Conservation (phyloP, 2,888 invertebrate genomes). For the Xylota segnis region DNA sequence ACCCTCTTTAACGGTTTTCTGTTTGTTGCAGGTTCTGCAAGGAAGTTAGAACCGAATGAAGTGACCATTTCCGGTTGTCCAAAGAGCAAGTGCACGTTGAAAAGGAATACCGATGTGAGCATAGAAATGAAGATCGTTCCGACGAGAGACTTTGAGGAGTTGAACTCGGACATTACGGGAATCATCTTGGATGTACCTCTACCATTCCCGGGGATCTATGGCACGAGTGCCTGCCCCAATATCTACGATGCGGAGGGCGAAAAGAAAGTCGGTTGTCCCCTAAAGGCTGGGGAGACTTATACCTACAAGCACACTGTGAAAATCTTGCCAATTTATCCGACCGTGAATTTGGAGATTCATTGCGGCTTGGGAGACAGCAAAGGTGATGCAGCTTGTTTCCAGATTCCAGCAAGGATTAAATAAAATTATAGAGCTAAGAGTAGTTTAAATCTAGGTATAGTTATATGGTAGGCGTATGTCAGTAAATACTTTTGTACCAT, state of each 20-base stretch:
- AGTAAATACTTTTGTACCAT: slow-evolving; percentile 19
- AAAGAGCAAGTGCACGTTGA: slow-evolving; percentile 88
- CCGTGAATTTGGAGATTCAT: slow-evolving; percentile 86
- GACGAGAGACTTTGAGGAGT: slow-evolving; percentile 85
- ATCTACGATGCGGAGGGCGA: slow-evolving; percentile 87
- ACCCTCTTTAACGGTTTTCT: slow-evolving; percentile 76
- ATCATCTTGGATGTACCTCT: slow-evolving; percentile 87
- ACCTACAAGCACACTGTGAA: slow-evolving; percentile 88
- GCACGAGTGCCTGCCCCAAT: slow-evolving; percentile 88
- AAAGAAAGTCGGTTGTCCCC: slow-evolving; percentile 88
- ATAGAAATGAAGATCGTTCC: slow-evolving; percentile 87
- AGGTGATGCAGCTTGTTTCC: slow-evolving; percentile 87
- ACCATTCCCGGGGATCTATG: slow-evolving; percentile 92
- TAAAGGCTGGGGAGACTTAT: slow-evolving; percentile 89
- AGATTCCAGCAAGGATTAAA: slow-evolving; percentile 88
- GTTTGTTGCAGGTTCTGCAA: slow-evolving; percentile 84
- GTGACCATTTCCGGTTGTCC: slow-evolving; percentile 88
- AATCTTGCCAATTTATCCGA: slow-evolving; percentile 86
- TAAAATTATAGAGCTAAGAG: slow-evolving; percentile 12
- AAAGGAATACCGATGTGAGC: slow-evolving; percentile 86
- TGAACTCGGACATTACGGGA: slow-evolving; percentile 88
- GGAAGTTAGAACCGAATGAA: slow-evolving; percentile 83
- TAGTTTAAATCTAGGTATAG: not conserved
- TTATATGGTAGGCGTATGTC: slow-evolving; percentile 45
- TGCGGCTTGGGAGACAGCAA: slow-evolving; percentile 87